Base-by-base conservation (phyloP, 2,113 vertebrate genomes). In the Saguinus midas region DNA sequence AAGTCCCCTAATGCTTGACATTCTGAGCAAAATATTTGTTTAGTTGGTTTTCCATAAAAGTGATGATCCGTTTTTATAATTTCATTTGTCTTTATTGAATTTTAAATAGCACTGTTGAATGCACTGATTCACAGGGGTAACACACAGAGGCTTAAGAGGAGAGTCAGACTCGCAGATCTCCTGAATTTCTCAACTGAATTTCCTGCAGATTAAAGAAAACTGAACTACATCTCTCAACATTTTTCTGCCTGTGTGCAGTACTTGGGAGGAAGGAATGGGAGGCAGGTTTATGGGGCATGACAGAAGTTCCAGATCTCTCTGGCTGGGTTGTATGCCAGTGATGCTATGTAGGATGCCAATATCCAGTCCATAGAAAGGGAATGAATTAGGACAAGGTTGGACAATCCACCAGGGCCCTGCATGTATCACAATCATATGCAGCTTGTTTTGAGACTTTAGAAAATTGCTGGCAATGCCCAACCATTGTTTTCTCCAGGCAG, bases 81-180 rank as follows among this genome's bases (percentile, higher is more conserved):
- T 96, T 96, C 76, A 95, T 95, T 96, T 95, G 90, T 92, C 40
- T 93, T 97, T 93, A 96, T 90, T 93, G 95, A 91, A 89, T 96
- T 96, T 96, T 95, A 97, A 97, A 81, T 85, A 94, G 68, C 57
- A 48, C 55, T 88, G 70, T 92, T 93, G 72, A 95, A 82, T 88
- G 61, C 27, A 68, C 61, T 90, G 87, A 94, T 76, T 89, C 95
- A 94, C 8, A 40, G 27, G 50, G 72, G 37, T 21, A 52, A 78
- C 87, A 93, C 81, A 84, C 20, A 85, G 87, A 55, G 81, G 89
- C 55, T 80, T 82, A 32, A 83, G 93, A 83, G 70, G 81, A 88
- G 16, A 86, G 45, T 80, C 37, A n/a, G n/a, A 90, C 35, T 76
- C 85, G 23, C 57, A 89, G 91, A 87, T 83, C 81, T 92, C 66